Base-by-base conservation (phyloP, 2,888 invertebrate genomes). In the Drosophila monieri region DNA sequence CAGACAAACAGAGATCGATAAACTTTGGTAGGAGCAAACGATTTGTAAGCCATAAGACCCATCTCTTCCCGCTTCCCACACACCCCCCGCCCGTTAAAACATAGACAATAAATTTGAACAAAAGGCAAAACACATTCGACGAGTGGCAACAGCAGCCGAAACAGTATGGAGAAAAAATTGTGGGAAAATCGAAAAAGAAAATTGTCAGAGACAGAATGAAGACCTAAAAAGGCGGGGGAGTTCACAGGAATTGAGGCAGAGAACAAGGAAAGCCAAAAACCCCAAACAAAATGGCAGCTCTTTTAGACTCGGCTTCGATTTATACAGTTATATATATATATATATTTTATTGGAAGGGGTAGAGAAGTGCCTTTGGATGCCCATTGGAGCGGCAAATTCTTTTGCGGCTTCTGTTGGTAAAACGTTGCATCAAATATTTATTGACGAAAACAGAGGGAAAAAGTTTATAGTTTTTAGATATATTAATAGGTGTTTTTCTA, bases 101-200 rank as follows among this genome's bases (percentile, higher is more conserved):
- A 76, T 72, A 80, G 84, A 80, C 80, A 84, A 80, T 79, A 79
- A 79, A 79, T 84, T 74, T 53, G 70, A 69, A 80, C 76, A 80
- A 80, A 80, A 68, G 81, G 69, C 80, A 80, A 80, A 78, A 85
- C 59, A 73, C 77, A 80, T 66, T 80, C 77, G 76, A 73, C 73
- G 77, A 73, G 73, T 74, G 77, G 74, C 72, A 77, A 77, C 75
- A 76, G 60, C 73, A 65, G 65, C 72, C 67, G 18, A 66, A 54
- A 43, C 49, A 68, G 49, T 37, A 54, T 46, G 48, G 66, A 48
- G 14, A 18, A 48, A 32, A 41, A 18, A 18, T 18, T 41, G 39
- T 18, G 35, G 53, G 66, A 47, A 54, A 41, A 54, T 27, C 52
- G 56, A 73, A 53, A 70, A 71, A 60, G 62, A 68, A 73, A 73